Conservation (phyloP, 2,797 vertebrate species). For the Melanotaenia boesemani region DNA sequence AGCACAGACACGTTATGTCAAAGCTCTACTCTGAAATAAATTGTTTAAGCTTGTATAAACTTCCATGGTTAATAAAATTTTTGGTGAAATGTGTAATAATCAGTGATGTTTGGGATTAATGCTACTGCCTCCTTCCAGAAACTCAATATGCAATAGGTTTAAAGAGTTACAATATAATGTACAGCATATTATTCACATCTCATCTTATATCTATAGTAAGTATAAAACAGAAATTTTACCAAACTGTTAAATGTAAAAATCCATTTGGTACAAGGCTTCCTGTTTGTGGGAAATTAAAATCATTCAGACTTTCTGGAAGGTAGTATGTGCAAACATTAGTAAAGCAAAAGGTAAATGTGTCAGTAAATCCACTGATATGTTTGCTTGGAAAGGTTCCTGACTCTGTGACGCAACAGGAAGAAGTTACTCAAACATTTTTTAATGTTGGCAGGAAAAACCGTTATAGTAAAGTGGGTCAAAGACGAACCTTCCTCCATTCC, state of each 20-base stretch:
- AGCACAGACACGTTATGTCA: background rate
- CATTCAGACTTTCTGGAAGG: background rate
- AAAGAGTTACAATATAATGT: conserved; percentile 4
- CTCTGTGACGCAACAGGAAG: too few species aligned
- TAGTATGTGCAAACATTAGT: background rate
- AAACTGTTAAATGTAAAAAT: conserved; percentile 1
- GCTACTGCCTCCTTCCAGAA: background rate
- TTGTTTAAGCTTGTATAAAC: background rate
- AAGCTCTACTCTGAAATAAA: background rate
- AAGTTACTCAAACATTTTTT: too few species aligned
- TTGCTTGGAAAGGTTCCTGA: too few species aligned
- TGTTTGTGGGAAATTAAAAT: background rate
- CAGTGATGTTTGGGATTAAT: background rate
- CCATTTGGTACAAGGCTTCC: background rate
- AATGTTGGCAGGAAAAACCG: too few species aligned
- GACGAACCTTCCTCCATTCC: too few species aligned
- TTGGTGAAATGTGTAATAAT: background rate
- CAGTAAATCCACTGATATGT: too few species aligned
- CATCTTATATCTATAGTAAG: background rate
- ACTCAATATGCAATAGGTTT: conserved; percentile 8
- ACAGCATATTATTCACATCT: background rate
- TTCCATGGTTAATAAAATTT: background rate
- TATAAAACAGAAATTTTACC: conserved; percentile 6
- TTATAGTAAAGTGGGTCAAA: too few species aligned
- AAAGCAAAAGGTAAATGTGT: background rate